Base-by-base conservation (phyloP, 2,113 vertebrate species). In the Hippopotamus amphibius region DNA sequence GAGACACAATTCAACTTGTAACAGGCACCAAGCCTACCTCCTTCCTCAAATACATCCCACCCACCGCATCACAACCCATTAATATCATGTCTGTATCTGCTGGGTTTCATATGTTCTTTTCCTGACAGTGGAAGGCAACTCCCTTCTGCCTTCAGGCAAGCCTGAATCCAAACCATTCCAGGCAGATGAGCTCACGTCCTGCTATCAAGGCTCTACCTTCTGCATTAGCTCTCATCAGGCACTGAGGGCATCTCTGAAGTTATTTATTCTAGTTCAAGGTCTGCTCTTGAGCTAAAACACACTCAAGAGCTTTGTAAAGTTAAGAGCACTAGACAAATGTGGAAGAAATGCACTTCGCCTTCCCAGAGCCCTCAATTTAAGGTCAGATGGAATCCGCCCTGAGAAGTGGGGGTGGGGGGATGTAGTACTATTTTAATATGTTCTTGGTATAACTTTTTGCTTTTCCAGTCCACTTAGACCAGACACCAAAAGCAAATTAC, bases 241-340 rank as follows among this genome's bases (percentile, higher is more conserved):
- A 94, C 0, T 13, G 26, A 46, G 43, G 77, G 24, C 5, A 19
- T 61, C 71, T 97, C 63, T 2, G 4, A 93, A 84, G 61, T 92
- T 89, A 89, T 46, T 74, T 76, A 22, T 63, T 89, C 63, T 59
- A 84, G 48, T 15, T 80, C 59, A 84, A 41, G 33, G 76, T 65
- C 61, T 68, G n/a, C 43, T 90, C 53, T 76, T 80, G 21, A 96
- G 74, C 77, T 43, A 88, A 90, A 95, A 92, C 22, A 96, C 4
- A 26, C 19, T 79, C 50, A 66, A 74, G 15, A 43, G 21, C 30
- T 95, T 68, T 96, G 61, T 80, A 71, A 94, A 88, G 61, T 86
- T 59, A 82, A 93, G 13, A 89, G 55, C 48, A n/a, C 76, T 66
- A 83, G 80, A 77, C 37, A 90, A 89, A 90, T 37, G 30, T 50